Percentiles rank a stretch among this genome's conserved stretches.
These are phyloP conservation scores for Dasypogon diadema DNA, from an alignment of 2,888 invertebrate genomes.

Conservation along the genomic window DNA sequence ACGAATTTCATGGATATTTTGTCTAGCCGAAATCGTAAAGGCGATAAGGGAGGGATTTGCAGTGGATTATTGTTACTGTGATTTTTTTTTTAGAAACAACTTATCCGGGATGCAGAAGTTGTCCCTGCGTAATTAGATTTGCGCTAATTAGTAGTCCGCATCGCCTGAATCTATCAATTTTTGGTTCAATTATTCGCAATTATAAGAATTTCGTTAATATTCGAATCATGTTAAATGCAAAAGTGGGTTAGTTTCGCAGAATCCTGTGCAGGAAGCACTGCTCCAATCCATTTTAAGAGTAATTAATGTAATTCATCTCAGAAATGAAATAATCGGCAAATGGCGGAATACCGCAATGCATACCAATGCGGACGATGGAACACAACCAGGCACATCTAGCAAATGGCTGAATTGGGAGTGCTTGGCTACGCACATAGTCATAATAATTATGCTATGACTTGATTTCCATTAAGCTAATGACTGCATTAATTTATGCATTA, in stretches of 20 bases:
- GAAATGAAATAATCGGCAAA: slow-evolving; percentile 7
- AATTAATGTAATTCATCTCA: slow-evolving; percentile 6
- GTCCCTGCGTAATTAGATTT: too few relatives aligned
- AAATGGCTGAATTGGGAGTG: background rate
- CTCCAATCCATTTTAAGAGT: slow-evolving; percentile 1
- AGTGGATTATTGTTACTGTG: background rate
- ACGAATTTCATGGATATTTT: background rate
- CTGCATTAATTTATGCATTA: slow-evolving; percentile 10
- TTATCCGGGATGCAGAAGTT: too few relatives aligned
- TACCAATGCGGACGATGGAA: background rate
- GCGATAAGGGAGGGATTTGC: background rate
- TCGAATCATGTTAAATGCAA: background rate
- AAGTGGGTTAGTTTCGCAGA: background rate
- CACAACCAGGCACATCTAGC: background rate
- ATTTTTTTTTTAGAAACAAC: too few relatives aligned
- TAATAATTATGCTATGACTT: slow-evolving; percentile 12
- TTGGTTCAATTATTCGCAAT: background rate
- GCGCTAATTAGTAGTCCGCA: too few relatives aligned
- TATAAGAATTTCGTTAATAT: background rate
- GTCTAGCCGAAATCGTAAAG: background rate
- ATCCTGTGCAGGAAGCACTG: background rate
- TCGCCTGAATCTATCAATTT: too few relatives aligned
- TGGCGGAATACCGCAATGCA: background rate
- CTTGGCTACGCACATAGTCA: background rate
- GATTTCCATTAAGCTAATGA: slow-evolving; percentile 9